Evolutionary conservation across 2,797 vertebrate species (phyloP), one percentile per base, ranked within the genome.

Genomic region (Lutra lutra): DNA sequence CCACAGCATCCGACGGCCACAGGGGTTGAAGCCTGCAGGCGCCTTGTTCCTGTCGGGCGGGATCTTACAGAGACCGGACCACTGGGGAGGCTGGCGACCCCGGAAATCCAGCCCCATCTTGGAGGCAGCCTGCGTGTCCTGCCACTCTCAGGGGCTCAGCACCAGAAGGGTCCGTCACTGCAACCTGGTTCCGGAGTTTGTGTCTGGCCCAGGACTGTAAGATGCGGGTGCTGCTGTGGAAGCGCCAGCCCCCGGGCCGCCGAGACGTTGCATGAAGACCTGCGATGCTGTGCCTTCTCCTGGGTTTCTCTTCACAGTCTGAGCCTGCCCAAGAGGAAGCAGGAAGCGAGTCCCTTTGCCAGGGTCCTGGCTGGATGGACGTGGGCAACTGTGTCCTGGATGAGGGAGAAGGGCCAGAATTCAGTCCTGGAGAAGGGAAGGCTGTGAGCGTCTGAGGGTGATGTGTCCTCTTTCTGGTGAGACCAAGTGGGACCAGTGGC

Each of bases 331-430:
- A 7, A 0, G 0, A 32, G 68, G 40, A 20, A 13, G n/a, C 17
- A 27, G 21, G 11, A 64, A 0, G 2, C 1, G 8, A 40, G 13
- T 7, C 1, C 17, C 43, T 68, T 68, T 20, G 10, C 7, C 40
- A 9, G 29, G 7, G 35, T 29, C 21, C 29, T 73, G 3, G 0
- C 15, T 1, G 3, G 0, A 1, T 0, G 1, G 0, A 1, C 0
- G 1, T 1, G 9, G 35, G 2, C 2, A 5, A 12, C 4, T 14
- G 58, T 29, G n/a, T 12, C 8, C n/a, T 27, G 1, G 13, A 18
- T 12, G 11, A 64, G 5, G 20, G 48, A 7, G 12, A 9, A 0
- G 32, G 4, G 7, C 3, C 6, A 5, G 15, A 4, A 2, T 12
- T 43, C 78, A 9, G 3, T 0, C 2, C 3, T 18, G 0, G 9